These are phyloP conservation scores for Ciona savignyi DNA, from an alignment of 23 tunicate genomes.

Conservation along the genomic window DNA sequence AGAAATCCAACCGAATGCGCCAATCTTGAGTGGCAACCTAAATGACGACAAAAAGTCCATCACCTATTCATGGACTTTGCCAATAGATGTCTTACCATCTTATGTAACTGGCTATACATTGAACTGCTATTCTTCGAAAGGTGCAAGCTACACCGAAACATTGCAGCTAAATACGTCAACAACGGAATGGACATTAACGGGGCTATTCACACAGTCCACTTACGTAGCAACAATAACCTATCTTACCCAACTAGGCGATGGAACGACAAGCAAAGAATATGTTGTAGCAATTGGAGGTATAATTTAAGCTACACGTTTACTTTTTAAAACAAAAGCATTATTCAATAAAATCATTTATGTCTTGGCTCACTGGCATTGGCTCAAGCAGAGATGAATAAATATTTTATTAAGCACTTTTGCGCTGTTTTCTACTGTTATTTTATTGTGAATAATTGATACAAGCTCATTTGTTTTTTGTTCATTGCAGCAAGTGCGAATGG, in stretches of 20 bases:
- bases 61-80: conserved; percentile 32
- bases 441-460: too few relatives aligned
- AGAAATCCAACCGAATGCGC: conserved; percentile 24
- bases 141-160: not conserved
- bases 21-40: conserved; percentile 9
- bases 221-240: conserved; percentile 34
- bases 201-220: not conserved
- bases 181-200: conserved; percentile 11
- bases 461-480: too few relatives aligned
- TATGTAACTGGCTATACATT: conserved; percentile 45
- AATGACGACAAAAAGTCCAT: not conserved
- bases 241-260: conserved; percentile 55
- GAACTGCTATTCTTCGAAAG: conserved; percentile 24
- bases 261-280: conserved; percentile 30
- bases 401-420: too few relatives aligned
- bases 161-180: not conserved
- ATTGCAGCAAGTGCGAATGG: too few relatives aligned
- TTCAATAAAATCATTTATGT: too few relatives aligned
- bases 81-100: conserved; percentile 18
- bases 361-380: too few relatives aligned
- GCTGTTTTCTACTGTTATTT: too few relatives aligned
- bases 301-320: too few relatives aligned
- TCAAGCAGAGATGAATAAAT: too few relatives aligned
- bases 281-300: conserved; percentile 17
- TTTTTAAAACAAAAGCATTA: too few relatives aligned